Evolutionary conservation across 2,113 vertebrate species (phyloP), one percentile per base, ranked within the genome.

Genomic region (Myrmecobius fasciatus): DNA sequence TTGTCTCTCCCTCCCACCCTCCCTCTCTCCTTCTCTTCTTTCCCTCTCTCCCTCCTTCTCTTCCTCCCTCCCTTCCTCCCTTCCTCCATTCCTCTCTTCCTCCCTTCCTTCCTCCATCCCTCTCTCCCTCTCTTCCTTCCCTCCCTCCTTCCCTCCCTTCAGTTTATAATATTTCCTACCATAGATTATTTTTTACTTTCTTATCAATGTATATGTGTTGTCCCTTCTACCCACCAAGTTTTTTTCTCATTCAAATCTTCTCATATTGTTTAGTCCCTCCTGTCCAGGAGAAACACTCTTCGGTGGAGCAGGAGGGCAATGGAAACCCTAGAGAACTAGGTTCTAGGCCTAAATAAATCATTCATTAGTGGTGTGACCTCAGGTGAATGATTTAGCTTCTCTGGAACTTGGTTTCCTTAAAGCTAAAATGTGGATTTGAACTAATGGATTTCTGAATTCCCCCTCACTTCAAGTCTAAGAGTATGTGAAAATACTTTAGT

Each of bases 1-100:
- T 49, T 49, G 49, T 11, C 8, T 8, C 2, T 9, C 2, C 31
- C 12, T 5, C 0, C 28, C 0, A 4, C 4, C 31, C 4, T 36
- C 5, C 11, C 0, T 36, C 1, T 12, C 12, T 36, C 31, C 0
- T 10, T 36, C 14, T 31, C 3, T 36, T 36, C 31, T 11, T 36
- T 10, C 53, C 25, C 25, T 8, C 24, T 14, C 25, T 8, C 24
- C 5, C 25, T 5, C 1, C 5, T 7, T 8, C 1, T 5, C 25
- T 25, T 24, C 5, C 1, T 24, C 1, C 8, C 5, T 6, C 8
- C 25, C 1, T 25, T 25, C 6, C 22, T 20, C 22, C 22, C 3
- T 20, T 53, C 17, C 3, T 53, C 17, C 3, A 3, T 20, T 53
- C 3, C 4, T 3, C 4, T 3, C 3, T 22, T 22, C 52, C 24